Base-by-base conservation (phyloP, 2,113 vertebrate genomes). In the Gavialis gangeticus region DNA sequence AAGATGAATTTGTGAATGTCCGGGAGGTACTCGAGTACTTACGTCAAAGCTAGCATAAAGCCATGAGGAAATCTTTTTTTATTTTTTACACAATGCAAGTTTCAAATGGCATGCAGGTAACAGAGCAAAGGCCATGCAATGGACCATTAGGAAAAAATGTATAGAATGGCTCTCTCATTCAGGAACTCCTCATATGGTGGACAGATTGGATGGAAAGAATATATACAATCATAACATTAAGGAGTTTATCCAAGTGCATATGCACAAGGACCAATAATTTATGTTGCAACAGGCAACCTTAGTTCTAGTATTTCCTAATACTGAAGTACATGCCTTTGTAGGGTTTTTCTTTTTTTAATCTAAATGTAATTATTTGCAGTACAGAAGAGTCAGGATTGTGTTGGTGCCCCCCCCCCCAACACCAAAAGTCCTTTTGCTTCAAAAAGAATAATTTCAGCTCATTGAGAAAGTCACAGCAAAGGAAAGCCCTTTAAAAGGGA, bases 281-380 rank as follows among this genome's bases (percentile, higher is more conserved):
- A 63, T 75, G 25, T n/a, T 69, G 9, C 0, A 2, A 10, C 64
- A 83, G 24, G 75, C 54, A 76, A 37, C 60, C 57, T 4, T 0
- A 12, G 18, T 59, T 54, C 5, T 0, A 16, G 0, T 22, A 12
- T 0, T 62, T 58, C 34, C 4, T 0, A 4, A 24, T 1, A 63
- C 17, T 46, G 1, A 5, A 28, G 25, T 27, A 6, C 79, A 28
- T 11, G 12, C 57, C 57, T 37, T 8, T 17, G 2, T 60, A 19
- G 10, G 19, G 5, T 13, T 13, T 46, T 6, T 46, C 2, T 46
- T 46, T 46, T 9, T 46, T 46, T 46, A 46, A 46, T 46, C 46
- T 46, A 46, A 7, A 46, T 46, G 46, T 46, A 46, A 46, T 46
- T 46, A 46, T 9, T 46, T 46, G 46, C 9, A 46, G 46, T 46